Percentiles rank a stretch among this genome's conserved stretches.
Conservation (phyloP, 2,888 invertebrate genomes). For the Stenichneumon culpator region DNA sequence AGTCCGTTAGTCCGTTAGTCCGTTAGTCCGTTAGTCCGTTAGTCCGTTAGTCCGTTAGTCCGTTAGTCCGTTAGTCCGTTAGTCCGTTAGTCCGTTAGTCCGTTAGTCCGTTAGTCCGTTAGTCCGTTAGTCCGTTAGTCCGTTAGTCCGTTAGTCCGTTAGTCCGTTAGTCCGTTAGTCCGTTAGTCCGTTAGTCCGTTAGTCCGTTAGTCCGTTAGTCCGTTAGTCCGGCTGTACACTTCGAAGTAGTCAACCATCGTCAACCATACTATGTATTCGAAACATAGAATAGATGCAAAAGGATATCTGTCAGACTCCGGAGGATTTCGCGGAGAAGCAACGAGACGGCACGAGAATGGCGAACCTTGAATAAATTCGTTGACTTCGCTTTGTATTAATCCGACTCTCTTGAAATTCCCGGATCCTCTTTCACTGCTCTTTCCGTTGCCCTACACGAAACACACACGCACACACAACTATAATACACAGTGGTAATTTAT, state of each 20-base stretch:
- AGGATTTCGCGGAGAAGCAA: constrained; percentile 24
- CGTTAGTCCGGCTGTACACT: not conserved
- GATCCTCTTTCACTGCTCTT: constrained; percentile 51
- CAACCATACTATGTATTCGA: not conserved
- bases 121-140: no score
- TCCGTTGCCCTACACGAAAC: constrained; percentile 39
- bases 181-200: no score
- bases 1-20: no score
- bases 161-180: no score
- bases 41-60: no score
- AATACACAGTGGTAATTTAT: constrained; percentile 38
- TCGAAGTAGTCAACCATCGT: not conserved
- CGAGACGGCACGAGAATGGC: not conserved
- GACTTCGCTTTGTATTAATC: constrained; percentile 59
- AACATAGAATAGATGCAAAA: constrained; percentile 2
- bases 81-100: no score
- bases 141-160: no score
- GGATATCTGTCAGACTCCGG: not conserved
- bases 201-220: no score
- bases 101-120: no score
- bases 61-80: no score
- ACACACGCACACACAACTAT: not conserved
- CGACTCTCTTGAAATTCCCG: constrained; percentile 54
- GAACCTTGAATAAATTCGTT: constrained; percentile 59
- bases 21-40: no score